Evolutionary conservation across 2,113 vertebrate species (phyloP).

Genomic region (Prietella phreatophila): DNA sequence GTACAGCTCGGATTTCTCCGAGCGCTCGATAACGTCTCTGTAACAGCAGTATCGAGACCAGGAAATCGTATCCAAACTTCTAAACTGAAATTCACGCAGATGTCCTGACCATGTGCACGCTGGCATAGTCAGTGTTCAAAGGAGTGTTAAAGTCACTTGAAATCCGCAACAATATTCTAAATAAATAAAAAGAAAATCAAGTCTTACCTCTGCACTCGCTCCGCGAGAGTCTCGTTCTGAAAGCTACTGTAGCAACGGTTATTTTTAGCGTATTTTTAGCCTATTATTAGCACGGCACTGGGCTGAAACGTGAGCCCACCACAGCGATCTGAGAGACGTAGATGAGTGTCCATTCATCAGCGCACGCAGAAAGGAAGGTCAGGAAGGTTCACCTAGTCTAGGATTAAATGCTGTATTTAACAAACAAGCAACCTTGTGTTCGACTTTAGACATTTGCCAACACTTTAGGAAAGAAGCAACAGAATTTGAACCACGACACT

Average conservation of each 20-base stretch:
- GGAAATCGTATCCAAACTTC: too few species aligned
- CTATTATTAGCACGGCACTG: constrained; percentile 50
- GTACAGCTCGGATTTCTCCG: not conserved
- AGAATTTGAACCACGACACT: not conserved
- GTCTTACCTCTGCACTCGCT: constrained; percentile 36
- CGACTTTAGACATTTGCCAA: not conserved
- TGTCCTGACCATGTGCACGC: not conserved
- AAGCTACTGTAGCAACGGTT: constrained; percentile 46
- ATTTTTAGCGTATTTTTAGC: constrained; percentile 57
- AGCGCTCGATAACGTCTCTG: not conserved
- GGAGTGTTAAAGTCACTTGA: not conserved
- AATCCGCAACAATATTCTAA: not conserved
- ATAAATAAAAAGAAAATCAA: not conserved
- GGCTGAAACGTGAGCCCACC: constrained; percentile 62
- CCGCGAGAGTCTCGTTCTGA: constrained; percentile 21
- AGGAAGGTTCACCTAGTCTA: not conserved
- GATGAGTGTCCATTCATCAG: not conserved
- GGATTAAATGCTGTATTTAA: not conserved
- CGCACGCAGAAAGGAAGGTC: not conserved
- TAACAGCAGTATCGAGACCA: not conserved
- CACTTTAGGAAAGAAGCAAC: not conserved
- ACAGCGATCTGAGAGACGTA: not conserved
- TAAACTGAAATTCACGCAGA: not conserved
- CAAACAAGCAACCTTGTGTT: not conserved
- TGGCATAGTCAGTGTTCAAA: not conserved